These are phyloP conservation scores for Fopius arisanus DNA, from an alignment of 1,140 invertebrate species.

Conservation along the genomic window DNA sequence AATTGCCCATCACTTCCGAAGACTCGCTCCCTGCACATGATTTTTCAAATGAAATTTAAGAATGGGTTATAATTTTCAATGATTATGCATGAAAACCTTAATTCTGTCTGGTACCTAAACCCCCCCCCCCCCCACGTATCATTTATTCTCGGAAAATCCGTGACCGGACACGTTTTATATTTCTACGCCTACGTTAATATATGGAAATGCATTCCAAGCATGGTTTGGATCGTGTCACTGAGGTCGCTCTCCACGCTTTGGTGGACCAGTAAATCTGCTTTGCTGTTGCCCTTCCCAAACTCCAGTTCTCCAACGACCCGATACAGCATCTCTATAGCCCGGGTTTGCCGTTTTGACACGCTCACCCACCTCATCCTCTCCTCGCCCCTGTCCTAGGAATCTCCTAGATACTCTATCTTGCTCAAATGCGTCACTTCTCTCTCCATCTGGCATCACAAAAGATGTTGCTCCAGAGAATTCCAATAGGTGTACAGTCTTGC, in stretches of 20 bases:
- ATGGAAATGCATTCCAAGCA: conserved; percentile 46
- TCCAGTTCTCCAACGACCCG: conserved; percentile 22
- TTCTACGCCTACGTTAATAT: conserved; percentile 42
- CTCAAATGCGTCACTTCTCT: conserved; percentile 12
- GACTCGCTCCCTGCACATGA: too few relatives aligned
- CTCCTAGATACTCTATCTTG: conserved; percentile 21
- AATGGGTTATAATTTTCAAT: too few relatives aligned
- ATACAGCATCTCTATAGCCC: not conserved
- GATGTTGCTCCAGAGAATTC: conserved; percentile 3
- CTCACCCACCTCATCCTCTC: conserved; percentile 26
- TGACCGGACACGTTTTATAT: conserved; percentile 30
- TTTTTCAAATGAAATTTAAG: too few relatives aligned
- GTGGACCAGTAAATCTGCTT: conserved; percentile 51
- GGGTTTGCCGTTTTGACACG: conserved; percentile 43
- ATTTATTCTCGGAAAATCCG: conserved; percentile 44
- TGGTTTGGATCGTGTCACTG: conserved; percentile 43
- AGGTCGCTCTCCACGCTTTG: conserved; percentile 38
- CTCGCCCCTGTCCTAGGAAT: conserved; percentile 19
- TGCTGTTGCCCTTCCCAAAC: conserved; percentile 6
- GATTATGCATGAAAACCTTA: not conserved
- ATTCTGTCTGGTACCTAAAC: not conserved
- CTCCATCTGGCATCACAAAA: not conserved
- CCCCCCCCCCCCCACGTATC: conserved; percentile 15
- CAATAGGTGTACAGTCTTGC: not conserved
- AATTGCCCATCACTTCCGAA: too few relatives aligned